Evolutionary conservation across 2,888 invertebrate species (phyloP), one percentile per base, ranked within the genome.

Genomic region (Macaria notata): DNA sequence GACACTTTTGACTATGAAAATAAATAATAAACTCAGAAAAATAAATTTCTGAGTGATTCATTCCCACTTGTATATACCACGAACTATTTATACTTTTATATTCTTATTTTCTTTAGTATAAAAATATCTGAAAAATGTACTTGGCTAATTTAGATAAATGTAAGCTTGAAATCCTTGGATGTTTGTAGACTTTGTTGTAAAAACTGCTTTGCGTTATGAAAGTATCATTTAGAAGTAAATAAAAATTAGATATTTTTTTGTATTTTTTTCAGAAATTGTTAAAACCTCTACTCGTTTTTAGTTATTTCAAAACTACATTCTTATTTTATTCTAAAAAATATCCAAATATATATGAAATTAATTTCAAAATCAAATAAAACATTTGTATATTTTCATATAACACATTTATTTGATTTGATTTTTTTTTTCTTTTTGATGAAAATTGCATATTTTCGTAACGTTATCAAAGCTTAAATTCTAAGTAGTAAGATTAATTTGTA

Each of bases 31-130:
- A 39, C 39, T 39, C 7, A 39, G n/a, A 9, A 39, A 36, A 36
- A 36, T 36, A 36, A 36, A 39, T 39, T 4, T 39, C n/a, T 39
- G 39, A 39, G 39, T n/a, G 75, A 75, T 79, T 79, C 81, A 79
- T 78, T 78, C 74, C 77, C 77, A 69, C 64, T 78, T 66, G 80
- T 81, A 79, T 4, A 86, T 86, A 86, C 84, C 85, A 86, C 79
- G 70, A 74, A 71, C 71, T 73, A 73, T 78, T 74, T 74, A 71
- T 71, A 73, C 31, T 58, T 51, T 72, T 66, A 68, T 68, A 39
- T 39, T 6, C 4, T n/a, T 39, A 39, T 39, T 9, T 39, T 3
- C n/a, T 39, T 6, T 66, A 66, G 65, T 64, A 47, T 63, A 61
- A 65, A 62, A 64, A 60, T 58, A 46, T 48, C 33, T n/a, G n/a